Evolutionary conservation across 2,113 vertebrate species (phyloP).

Genomic region (Chlorodrepanis virens): DNA sequence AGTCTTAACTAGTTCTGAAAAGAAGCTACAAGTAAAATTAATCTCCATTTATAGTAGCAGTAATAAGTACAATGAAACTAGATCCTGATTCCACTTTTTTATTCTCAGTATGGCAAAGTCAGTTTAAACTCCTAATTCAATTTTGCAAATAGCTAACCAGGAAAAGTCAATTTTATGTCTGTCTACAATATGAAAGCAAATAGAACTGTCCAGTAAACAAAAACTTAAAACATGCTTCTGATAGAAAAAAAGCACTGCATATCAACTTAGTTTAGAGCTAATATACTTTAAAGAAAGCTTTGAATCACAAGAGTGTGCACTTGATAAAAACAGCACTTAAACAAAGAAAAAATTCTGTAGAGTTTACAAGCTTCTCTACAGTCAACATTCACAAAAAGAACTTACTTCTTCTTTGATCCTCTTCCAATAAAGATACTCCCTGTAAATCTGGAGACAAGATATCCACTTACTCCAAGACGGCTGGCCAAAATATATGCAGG

Average conservation of each 20-base stretch:
- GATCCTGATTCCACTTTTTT: not conserved
- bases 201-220: not conserved
- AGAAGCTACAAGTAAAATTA: not conserved
- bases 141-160: not conserved
- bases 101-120: not conserved
- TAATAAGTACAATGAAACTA: not conserved
- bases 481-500: conserved; percentile 94
- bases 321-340: not conserved
- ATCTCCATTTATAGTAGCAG: not conserved
- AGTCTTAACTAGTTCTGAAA: not conserved
- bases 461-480: conserved; percentile 91
- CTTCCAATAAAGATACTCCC: conserved; percentile 97
- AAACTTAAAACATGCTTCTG: not conserved
- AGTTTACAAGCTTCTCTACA: not conserved
- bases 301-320: not conserved
- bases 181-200: not conserved
- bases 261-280: not conserved
- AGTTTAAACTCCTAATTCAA: not conserved
- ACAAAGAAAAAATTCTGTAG: not conserved
- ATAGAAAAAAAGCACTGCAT: not conserved
- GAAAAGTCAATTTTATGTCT: not conserved
- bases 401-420: conserved; percentile 96
- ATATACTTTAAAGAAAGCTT: not conserved
- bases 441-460: conserved; percentile 98
- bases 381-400: conserved; percentile 25